A percentile compares a stretch with the other conserved stretches of the same genome.
phyloP scores from a whole-genome alignment of 2,797 vertebrate species.

The Discoglossus pictus region DNA sequence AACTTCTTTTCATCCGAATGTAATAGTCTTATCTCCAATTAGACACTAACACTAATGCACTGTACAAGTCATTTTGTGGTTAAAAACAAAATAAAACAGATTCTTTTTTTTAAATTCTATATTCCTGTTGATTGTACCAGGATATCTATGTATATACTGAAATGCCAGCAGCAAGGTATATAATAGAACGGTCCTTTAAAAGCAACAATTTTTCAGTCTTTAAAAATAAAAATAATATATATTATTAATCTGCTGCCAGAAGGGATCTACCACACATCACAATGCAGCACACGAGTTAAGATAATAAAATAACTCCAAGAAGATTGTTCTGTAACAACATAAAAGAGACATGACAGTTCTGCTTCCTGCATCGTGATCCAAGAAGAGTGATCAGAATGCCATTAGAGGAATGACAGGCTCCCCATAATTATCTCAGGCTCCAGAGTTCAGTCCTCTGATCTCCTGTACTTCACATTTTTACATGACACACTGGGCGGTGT shows the following conservation, averaged over 20 bases:
- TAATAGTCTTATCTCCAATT: too few species aligned
- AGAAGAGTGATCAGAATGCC: slow-evolving; percentile 11
- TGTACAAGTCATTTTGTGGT: slow-evolving; percentile 35
- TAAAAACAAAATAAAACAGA: slow-evolving; percentile 16
- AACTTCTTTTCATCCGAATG: too few species aligned
- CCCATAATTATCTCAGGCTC: not conserved
- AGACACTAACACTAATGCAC: slow-evolving; percentile 35
- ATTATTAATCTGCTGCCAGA: slow-evolving; percentile 11
- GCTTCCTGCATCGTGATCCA: slow-evolving; percentile 2
- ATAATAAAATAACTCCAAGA: slow-evolving; percentile 17
- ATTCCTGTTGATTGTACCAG: slow-evolving; percentile 30
- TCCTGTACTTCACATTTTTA: slow-evolving; percentile 39
- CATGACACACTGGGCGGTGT: slow-evolving; percentile 9
- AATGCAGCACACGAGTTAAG: slow-evolving; percentile 21
- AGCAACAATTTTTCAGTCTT: slow-evolving; percentile 34
- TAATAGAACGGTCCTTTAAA: slow-evolving; percentile 29
- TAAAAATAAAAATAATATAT: slow-evolving; percentile 24
- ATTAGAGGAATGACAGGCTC: not conserved
- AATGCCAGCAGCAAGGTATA: slow-evolving; percentile 43
- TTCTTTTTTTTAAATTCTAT: slow-evolving; percentile 19
- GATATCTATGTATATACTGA: slow-evolving; percentile 35
- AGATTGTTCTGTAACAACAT: slow-evolving; percentile 40
- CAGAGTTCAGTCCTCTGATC: slow-evolving; percentile 22
- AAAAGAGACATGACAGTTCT: slow-evolving; percentile 5
- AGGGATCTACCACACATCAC: not conserved